These are phyloP conservation scores for Menidia menidia DNA, from an alignment of 2,797 vertebrate species.

Conservation along the genomic window DNA sequence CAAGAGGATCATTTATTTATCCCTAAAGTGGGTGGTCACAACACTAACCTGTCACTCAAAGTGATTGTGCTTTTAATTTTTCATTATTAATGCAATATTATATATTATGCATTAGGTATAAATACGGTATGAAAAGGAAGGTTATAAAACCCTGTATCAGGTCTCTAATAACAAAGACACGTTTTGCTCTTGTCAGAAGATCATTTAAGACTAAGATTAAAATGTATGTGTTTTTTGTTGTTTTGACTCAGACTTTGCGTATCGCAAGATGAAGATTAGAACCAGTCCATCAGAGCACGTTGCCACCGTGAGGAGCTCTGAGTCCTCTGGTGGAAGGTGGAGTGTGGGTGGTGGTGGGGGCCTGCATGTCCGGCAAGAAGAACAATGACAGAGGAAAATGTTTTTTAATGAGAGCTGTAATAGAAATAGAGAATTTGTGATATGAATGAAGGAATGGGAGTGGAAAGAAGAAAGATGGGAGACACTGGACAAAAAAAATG, in stretches of 20 bases:
- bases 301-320: background rate
- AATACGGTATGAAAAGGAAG: background rate
- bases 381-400: background rate
- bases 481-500: too few species aligned
- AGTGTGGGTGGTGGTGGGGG: background rate
- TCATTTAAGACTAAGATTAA: background rate
- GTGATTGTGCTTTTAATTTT: background rate
- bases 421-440: too few species aligned
- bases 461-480: too few species aligned
- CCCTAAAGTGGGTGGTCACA: background rate
- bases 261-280: background rate
- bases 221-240: background rate
- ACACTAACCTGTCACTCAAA: background rate
- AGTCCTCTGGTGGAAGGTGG: background rate
- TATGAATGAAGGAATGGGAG: too few species aligned
- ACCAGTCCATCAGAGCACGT: background rate
- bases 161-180: background rate
- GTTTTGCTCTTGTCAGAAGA: background rate
- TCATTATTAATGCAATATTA: background rate
- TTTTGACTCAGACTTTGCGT: background rate
- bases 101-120: background rate
- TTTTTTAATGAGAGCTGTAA: too few species aligned
- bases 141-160: too few species aligned
- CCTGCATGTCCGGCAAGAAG: background rate
- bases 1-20: background rate